These are phyloP conservation scores for Dasypogon diadema DNA, from an alignment of 2,888 invertebrate species.

Conservation along the genomic window DNA sequence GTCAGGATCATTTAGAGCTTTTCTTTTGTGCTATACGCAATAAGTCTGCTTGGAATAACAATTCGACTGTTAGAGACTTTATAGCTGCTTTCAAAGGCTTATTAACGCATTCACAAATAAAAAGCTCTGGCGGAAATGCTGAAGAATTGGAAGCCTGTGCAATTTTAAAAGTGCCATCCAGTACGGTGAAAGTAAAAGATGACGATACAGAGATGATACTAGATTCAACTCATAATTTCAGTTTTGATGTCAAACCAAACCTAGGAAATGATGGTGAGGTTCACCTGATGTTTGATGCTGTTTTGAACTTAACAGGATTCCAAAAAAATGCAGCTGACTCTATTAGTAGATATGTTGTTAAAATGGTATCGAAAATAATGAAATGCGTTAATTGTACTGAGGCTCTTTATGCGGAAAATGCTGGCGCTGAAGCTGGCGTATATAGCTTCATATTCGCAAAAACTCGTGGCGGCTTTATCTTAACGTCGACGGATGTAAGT, in stretches of 20 bases:
- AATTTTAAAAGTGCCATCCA: neutral
- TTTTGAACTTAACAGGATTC: neutral
- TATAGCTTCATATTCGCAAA: neutral
- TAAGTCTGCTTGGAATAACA: neutral
- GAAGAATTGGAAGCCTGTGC: neutral
- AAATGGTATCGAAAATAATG: too few species aligned
- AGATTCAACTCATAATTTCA: neutral
- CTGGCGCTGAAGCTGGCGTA: too few species aligned
- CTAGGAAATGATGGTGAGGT: rapidly evolving
- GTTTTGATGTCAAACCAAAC: neutral
- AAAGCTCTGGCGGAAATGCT: neutral
- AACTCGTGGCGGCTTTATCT: neutral
- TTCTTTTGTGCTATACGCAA: too few species aligned
- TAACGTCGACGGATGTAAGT: neutral
- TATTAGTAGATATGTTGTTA: neutral
- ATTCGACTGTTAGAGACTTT: too few species aligned
- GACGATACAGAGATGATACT: neutral
- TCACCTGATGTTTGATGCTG: rapidly evolving
- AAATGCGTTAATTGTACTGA: neutral
- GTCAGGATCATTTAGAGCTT: neutral
- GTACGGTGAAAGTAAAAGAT: neutral
- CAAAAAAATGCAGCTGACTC: neutral
- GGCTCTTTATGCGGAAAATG: neutral
- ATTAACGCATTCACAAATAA: too few species aligned
- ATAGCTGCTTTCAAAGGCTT: neutral